These are phyloP conservation scores for Drosophila pseudoobscura DNA, from an alignment of 1,140 invertebrate genomes.

Conservation along the genomic window DNA sequence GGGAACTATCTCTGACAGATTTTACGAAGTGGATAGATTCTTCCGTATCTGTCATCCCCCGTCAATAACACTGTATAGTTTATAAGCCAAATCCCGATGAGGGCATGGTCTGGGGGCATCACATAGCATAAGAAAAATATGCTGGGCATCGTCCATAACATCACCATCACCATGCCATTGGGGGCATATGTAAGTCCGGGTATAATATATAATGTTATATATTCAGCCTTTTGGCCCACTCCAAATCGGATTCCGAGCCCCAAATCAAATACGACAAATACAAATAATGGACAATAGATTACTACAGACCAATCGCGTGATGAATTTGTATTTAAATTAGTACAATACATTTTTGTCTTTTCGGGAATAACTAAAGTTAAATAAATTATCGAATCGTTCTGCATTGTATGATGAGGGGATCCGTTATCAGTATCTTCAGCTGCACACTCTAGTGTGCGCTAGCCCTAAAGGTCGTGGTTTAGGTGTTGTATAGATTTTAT, in stretches of 20 bases:
- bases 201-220: too few relatives aligned
- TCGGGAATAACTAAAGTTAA: conserved; percentile 32
- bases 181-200: conserved; percentile 18
- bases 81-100: conserved; percentile 85
- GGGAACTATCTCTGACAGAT: conserved; percentile 85
- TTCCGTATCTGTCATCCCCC: neutral
- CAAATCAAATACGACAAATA: too few relatives aligned
- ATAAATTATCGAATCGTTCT: conserved; percentile 13
- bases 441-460: too few relatives aligned
- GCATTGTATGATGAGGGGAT: neutral
- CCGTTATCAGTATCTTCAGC: too few relatives aligned
- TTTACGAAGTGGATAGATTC: conserved; percentile 84
- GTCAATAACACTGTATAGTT: conserved; percentile 80
- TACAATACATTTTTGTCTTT: conserved; percentile 33
- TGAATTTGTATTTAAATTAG: too few relatives aligned
- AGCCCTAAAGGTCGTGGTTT: too few relatives aligned
- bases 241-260: too few relatives aligned
- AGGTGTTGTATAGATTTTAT: too few relatives aligned
- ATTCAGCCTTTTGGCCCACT: too few relatives aligned
- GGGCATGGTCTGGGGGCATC: conserved; percentile 85
- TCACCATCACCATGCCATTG: conserved; percentile 12
- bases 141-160: conserved; percentile 66
- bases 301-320: neutral
- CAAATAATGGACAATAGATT: too few relatives aligned
- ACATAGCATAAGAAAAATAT: conserved; percentile 80